Evolutionary conservation across 2,888 invertebrate genomes (phyloP), one percentile per base, ranked within the genome.

Genomic region (Drosophila ustulata): DNA sequence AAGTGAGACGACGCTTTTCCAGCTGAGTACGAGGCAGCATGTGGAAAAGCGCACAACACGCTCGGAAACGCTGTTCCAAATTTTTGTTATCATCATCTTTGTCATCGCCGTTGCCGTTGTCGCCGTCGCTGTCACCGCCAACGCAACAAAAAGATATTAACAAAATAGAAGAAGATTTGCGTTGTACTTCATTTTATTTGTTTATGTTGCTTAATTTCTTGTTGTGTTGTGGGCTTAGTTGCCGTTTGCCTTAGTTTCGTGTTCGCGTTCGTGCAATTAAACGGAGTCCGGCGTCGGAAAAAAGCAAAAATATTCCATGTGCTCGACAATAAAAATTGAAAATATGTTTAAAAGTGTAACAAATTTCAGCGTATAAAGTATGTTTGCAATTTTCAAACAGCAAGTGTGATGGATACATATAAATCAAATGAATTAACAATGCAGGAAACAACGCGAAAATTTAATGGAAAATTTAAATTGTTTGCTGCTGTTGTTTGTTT

Each of bases 21-120:
- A 86, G 82, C 84, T 84, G 84, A 86, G 83, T 82, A 76, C 78
- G 69, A 74, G 68, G 55, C 84, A 83, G 86, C 80, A 83, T 83
- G 85, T 83, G 80, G 80, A 83, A 80, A 73, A 80, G 83, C 84
- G 78, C 75, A 84, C 80, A 86, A 72, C 86, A 71, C 77, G 67
- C 67, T 71, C 68, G 71, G 64, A 74, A 76, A 55, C 63, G 51
- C 50, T 70, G 53, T 63, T 41, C 37, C 49, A 58, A 32, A 72
- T 63, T 69, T 75, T 69, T 69, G 56, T 76, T 76, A 50, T 66
- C 59, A 47, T 69, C 43, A 18, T 72, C 58, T 37, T 49, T 53
- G 28, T 52, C 11, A 4, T 61, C 30, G 7, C 56, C 23, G 52
- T 23, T 25, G 32, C 43, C 50, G 52, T 23, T 30, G 32, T 47